A percentile compares a stretch with the other conserved stretches of the same genome.
These are phyloP conservation scores for Corella eumyota DNA, from an alignment of 23 tunicate species.

Conservation along the genomic window DNA sequence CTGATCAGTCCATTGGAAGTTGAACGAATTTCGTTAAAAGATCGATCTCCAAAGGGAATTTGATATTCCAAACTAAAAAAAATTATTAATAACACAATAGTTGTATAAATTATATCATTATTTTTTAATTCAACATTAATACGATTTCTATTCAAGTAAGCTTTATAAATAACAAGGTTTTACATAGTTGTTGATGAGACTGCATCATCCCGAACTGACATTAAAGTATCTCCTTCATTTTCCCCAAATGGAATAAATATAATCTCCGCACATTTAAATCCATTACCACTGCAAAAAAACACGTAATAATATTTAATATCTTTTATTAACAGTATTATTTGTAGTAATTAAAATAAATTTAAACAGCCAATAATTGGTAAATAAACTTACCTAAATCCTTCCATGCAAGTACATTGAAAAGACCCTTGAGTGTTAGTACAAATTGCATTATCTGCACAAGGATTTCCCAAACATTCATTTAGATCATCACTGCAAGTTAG, in stretches of 20 bases:
- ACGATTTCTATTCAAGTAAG: neutral
- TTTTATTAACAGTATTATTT: too few species aligned
- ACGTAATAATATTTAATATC: too few species aligned
- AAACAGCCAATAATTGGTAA: too few species aligned
- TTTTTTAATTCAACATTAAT: too few species aligned
- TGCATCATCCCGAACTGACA: slow-evolving; percentile 16
- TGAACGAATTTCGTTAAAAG: slow-evolving; percentile 9
- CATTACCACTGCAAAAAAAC: slow-evolving; percentile 7
- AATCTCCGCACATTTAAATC: slow-evolving; percentile 10
- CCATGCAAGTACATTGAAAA: neutral
- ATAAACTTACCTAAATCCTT: too few species aligned
- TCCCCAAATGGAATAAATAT: slow-evolving; percentile 26
- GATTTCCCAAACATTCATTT: slow-evolving; percentile 13
- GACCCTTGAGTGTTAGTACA: neutral
- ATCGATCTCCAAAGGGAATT: slow-evolving; percentile 25
- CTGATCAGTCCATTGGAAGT: slow-evolving; percentile 21
- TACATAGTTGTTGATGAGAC: neutral
- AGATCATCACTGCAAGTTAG: neutral
- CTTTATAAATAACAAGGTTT: neutral
- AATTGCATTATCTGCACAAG: neutral
- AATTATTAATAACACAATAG: neutral
- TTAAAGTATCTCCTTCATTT: slow-evolving; percentile 7
- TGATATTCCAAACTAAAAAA: slow-evolving; percentile 5
- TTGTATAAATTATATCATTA: too few species aligned
- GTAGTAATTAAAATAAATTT: too few species aligned